Base-by-base conservation (phyloP, 2,797 vertebrate species). In the Oryzias dopingdopingensis region DNA sequence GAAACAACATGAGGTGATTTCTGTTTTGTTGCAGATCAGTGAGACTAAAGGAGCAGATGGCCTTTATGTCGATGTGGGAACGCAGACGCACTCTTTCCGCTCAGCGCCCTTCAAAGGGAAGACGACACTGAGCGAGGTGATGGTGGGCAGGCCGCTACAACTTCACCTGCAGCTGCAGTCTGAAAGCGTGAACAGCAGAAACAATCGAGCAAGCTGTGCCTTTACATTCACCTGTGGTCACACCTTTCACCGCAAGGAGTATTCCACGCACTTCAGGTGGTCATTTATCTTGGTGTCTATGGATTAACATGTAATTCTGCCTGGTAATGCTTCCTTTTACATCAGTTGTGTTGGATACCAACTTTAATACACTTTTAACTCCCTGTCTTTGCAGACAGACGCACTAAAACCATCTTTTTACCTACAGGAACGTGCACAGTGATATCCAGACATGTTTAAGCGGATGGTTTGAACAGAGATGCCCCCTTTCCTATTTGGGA, bases 401-500 rank as follows among this genome's bases (percentile, higher is more conserved):
- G 17, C 13, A 4, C 18, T 24, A 12, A 13, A 16, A 15, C 2
- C 2, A 2, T 49, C n/a, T 1, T 68, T 8, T 67, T 4, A 14
- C 50, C 42, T 55, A 4, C 62, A 96, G 92, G 77, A 99, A 98
- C 0, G 91, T 94, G 57, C 96, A 99, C 1, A 75, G 92, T 13
- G 96, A 99, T 76, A 96, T 99, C 70, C 96, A 98, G 87, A 93
- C 90, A 0, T 82, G 91, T 72, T 77, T 97, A 68, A 92, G 90
- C 0, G 94, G 95, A 17, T 99, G 97, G 97, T 97, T 96, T 68
- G 92, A 97, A 74, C 92, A 93, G 65, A 90, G 96, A 29, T 99
- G 97, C 66, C 96, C 97, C 0, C 87, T 99, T 0, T 90, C 96
- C 6, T 98, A 98, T 77, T 86, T 96, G 71, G 97, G 97, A 32